Conservation (phyloP, 64 coral and sea anemone species). For the Actinia tenebrosa region DNA sequence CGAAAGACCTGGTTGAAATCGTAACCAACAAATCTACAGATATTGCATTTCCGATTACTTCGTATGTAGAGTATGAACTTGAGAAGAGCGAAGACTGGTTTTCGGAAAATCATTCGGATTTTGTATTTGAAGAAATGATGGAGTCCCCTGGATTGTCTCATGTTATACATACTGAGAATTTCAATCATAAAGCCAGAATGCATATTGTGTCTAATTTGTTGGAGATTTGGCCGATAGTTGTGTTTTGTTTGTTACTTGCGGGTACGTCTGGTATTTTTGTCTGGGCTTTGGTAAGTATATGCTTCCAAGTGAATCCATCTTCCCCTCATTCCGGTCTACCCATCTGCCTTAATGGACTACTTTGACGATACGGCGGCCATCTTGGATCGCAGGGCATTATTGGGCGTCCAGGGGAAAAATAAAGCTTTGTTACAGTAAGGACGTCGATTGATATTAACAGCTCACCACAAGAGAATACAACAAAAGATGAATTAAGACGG, state of each 20-base stretch:
- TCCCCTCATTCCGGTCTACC: too few relatives aligned
- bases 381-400: too few relatives aligned
- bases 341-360: too few relatives aligned
- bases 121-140: not conserved
- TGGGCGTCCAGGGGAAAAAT: too few relatives aligned
- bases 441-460: too few relatives aligned
- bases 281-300: constrained; percentile 44
- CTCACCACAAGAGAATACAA: too few relatives aligned
- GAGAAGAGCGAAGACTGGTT: not conserved
- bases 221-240: constrained; percentile 37
- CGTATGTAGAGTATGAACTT: not conserved
- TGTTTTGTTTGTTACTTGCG: constrained; percentile 34
- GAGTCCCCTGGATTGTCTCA: constrained; percentile 21
- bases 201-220: constrained; percentile 2
- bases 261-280: constrained; percentile 51
- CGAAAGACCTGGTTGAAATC: not conserved
- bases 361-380: too few relatives aligned
- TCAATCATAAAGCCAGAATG: constrained; percentile 16
- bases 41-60: constrained; percentile 9
- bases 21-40: constrained; percentile 9
- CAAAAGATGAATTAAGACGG: too few relatives aligned
- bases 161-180: constrained; percentile 17
- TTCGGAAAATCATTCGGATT: constrained; percentile 6
- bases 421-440: too few relatives aligned
- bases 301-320: not conserved